Percentiles rank a stretch among this genome's conserved stretches.
Evolutionary conservation across 2,888 invertebrate genomes (phyloP).

Genomic region (Drosophila nr. perissopoda): DNA sequence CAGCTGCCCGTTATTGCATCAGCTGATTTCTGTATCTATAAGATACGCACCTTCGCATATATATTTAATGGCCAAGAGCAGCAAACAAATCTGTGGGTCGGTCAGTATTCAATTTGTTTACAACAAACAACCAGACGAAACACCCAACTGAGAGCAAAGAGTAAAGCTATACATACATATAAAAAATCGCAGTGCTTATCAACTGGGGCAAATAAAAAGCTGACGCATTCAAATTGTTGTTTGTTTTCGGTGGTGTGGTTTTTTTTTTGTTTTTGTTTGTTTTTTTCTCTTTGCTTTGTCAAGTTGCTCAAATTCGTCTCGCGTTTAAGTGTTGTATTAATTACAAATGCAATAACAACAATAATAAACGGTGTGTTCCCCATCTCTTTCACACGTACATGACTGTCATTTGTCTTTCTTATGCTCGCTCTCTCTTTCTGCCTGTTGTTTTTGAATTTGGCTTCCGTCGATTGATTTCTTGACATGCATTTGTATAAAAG

Average conservation of each 20-base stretch:
- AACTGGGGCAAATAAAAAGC: conserved; percentile 19
- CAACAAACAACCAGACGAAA: conserved; percentile 11
- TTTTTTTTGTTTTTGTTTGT: conserved; percentile 25
- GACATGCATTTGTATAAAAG: conserved; percentile 15
- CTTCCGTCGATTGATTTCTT: conserved; percentile 20
- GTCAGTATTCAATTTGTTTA: conserved; percentile 35
- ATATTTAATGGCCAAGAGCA: conserved; percentile 17
- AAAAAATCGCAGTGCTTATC: conserved; percentile 35
- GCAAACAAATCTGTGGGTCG: conserved; percentile 16
- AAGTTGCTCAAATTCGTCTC: conserved; percentile 51
- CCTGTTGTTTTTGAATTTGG: conserved; percentile 8
- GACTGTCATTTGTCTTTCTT: conserved; percentile 8
- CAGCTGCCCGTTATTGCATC: conserved; percentile 72
- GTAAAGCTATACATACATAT: conserved; percentile 12
- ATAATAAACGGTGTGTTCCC: conserved; percentile 7
- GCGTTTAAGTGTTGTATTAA: conserved; percentile 49
- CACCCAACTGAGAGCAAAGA: conserved; percentile 14
- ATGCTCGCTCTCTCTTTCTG: background rate
- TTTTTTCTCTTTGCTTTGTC: conserved; percentile 11
- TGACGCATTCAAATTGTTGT: conserved; percentile 21
- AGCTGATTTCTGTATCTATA: conserved; percentile 65
- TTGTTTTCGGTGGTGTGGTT: background rate
- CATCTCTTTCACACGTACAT: conserved; percentile 21
- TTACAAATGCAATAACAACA: conserved; percentile 53
- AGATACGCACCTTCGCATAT: conserved; percentile 41